These are phyloP conservation scores for Megastigmus dorsalis DNA, from an alignment of 2,888 invertebrate genomes.

Conservation along the genomic window DNA sequence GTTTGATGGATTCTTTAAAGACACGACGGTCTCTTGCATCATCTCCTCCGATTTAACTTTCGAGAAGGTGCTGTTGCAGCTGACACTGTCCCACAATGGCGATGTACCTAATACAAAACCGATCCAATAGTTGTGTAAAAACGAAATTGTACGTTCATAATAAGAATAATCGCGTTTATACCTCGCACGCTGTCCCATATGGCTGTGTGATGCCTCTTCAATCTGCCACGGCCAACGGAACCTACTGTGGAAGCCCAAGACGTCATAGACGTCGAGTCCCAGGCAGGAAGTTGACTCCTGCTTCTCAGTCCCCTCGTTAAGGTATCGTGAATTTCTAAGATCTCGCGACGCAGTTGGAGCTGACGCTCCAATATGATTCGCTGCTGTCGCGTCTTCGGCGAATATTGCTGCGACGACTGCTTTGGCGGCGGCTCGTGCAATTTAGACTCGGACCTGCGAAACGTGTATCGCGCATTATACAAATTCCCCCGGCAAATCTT, in stretches of 20 bases:
- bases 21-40: conserved; percentile 18
- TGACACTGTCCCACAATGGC: conserved; percentile 62
- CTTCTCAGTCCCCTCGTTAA: conserved; percentile 63
- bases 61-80: conserved; percentile 60
- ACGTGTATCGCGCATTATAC: no score
- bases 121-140: no score
- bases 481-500: no score
- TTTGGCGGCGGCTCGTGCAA: conserved; percentile 52
- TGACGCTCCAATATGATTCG: conserved; percentile 65
- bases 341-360: conserved; percentile 64
- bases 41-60: conserved; percentile 64
- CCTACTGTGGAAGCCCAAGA: conserved; percentile 65
- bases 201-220: conserved; percentile 58
- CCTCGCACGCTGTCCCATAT: conserved; percentile 64
- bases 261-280: conserved; percentile 66
- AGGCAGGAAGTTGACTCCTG: conserved; percentile 61
- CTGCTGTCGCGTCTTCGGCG: conserved; percentile 58
- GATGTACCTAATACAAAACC: no score
- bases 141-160: no score
- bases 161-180: no score
- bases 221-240: conserved; percentile 60
- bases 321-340: conserved; percentile 67
- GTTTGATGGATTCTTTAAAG: conserved; percentile 60
- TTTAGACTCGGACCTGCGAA: conserved; percentile 62
- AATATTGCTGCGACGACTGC: conserved; percentile 54